Evolutionary conservation across 92 coral and sea anemone species (phyloP).

Genomic region (Palythoa grandis): DNA sequence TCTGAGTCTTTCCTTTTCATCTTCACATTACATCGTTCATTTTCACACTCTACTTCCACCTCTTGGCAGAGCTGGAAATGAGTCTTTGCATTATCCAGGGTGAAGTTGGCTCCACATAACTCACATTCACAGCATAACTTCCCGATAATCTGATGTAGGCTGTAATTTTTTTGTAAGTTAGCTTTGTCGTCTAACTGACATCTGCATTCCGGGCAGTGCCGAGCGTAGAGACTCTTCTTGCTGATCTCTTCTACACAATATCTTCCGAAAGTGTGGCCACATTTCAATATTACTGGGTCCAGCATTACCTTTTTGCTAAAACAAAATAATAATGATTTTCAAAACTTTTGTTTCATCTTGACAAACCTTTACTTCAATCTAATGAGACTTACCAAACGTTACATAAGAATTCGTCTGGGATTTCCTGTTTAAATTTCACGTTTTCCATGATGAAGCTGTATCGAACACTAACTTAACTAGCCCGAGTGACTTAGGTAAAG

Average conservation of each 20-base stretch:
- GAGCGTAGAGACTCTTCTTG: background rate
- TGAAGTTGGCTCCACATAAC: background rate
- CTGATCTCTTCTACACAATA: no score
- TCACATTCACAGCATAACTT: background rate
- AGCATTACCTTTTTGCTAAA: background rate
- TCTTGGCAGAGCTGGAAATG: constrained; percentile 1
- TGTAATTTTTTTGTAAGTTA: background rate
- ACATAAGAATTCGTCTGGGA: constrained; percentile 3
- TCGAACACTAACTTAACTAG: background rate
- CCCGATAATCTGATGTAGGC: background rate
- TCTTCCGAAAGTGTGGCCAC: background rate
- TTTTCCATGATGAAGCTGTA: background rate
- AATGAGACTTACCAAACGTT: constrained; percentile 2
- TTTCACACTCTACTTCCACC: background rate
- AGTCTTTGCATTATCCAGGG: background rate
- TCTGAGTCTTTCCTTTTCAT: background rate
- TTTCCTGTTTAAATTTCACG: constrained; percentile 1
- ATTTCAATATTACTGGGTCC: background rate
- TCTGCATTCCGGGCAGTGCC: constrained; percentile 3
- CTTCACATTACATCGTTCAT: background rate
- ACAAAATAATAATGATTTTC: background rate
- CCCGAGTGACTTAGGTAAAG: background rate
- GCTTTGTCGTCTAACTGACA: background rate
- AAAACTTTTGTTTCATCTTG: background rate
- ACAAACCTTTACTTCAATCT: background rate